Evolutionary conservation across 30 jellyfish, hydroid and myxozoan species (phyloP).

Genomic region (Cassiopea xamachana): DNA sequence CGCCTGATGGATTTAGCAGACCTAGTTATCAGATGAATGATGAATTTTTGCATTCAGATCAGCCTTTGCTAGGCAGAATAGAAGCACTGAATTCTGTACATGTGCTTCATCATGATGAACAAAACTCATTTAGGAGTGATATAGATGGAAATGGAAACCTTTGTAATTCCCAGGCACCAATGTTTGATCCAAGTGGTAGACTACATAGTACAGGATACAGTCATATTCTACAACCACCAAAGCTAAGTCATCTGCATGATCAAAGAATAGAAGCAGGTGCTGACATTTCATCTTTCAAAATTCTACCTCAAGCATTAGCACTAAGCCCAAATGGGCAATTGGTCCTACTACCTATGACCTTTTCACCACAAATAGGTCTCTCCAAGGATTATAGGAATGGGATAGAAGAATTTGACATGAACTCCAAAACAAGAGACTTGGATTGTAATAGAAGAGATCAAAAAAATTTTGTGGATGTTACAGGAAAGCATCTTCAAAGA

Average conservation of each 20-base stretch:
- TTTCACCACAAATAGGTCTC: slow-evolving; percentile 40
- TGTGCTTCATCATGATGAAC: no score
- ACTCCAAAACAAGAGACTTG: background rate
- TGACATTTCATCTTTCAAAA: slow-evolving; percentile 49
- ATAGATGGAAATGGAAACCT: background rate
- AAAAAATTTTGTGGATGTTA: background rate
- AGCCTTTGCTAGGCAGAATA: background rate
- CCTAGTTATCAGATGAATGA: no score
- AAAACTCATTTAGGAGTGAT: no score
- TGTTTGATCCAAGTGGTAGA: background rate
- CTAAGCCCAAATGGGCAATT: slow-evolving; percentile 80
- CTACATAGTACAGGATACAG: background rate
- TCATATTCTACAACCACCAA: background rate
- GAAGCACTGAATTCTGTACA: background rate
- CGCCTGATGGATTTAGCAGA: no score
- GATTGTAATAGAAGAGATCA: background rate
- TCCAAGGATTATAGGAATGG: background rate
- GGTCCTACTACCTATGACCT: slow-evolving; percentile 80
- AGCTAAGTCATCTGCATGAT: slow-evolving; percentile 4
- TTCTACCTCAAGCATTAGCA: slow-evolving; percentile 89
- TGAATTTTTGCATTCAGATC: no score
- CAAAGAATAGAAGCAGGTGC: slow-evolving; percentile 19
- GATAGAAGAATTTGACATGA: background rate
- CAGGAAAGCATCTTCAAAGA: background rate
- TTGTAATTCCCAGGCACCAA: background rate